Evolutionary conservation across 2,888 invertebrate species (phyloP).

Genomic region (Philereme vetulata): DNA sequence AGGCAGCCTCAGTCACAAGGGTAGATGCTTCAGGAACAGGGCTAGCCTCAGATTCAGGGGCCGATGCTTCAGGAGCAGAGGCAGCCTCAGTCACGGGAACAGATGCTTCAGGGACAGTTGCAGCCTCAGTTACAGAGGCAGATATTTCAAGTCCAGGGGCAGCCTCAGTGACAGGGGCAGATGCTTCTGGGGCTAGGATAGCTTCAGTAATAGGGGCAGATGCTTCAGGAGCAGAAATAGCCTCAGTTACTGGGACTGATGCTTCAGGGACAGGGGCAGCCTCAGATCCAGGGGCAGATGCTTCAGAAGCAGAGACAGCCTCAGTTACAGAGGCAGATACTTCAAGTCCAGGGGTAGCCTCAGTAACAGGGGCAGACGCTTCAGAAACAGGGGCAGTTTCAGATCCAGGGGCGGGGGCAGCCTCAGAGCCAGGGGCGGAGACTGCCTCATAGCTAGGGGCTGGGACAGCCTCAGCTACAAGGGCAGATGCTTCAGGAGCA

Average conservation of each 20-base stretch:
- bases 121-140: not conserved
- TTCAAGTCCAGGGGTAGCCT: too few relatives aligned
- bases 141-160: not conserved
- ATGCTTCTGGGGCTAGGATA: not conserved
- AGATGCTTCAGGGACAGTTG: slow-evolving; percentile 5
- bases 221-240: slow-evolving; percentile 3
- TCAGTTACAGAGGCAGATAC: too few relatives aligned
- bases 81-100: not conserved
- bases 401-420: not conserved
- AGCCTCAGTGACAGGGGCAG: not conserved
- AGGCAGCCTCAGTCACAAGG: slow-evolving; percentile 1
- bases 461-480: not conserved
- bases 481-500: too few relatives aligned
- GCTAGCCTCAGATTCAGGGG: not conserved
- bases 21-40: slow-evolving; percentile 2
- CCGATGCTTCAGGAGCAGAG: slow-evolving; percentile 7
- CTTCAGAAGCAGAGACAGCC: slow-evolving; percentile 4
- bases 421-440: not conserved
- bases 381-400: not conserved
- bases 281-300: not conserved
- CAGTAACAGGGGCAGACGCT: too few relatives aligned
- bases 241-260: slow-evolving; percentile 6
- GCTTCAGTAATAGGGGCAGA: slow-evolving; percentile 12
- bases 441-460: not conserved
- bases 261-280: not conserved